These are phyloP conservation scores for Carollia perspicillata DNA, from an alignment of 2,113 vertebrate genomes.

Conservation along the genomic window DNA sequence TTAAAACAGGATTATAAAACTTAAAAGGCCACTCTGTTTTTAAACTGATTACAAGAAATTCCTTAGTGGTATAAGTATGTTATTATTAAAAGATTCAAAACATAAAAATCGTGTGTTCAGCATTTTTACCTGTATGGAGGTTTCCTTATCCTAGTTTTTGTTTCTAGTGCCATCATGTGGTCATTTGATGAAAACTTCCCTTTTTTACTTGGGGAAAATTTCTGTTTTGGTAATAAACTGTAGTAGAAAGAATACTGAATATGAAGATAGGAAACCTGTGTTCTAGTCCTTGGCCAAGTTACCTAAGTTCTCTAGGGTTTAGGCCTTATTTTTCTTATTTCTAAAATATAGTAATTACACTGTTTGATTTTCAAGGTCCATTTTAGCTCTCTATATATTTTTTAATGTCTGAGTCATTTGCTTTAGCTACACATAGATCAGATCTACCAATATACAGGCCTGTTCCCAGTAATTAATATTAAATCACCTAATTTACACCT, in stretches of 20 bases:
- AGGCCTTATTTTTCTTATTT: not conserved
- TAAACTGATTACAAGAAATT: not conserved
- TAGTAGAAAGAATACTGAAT: not conserved
- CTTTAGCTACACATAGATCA: not conserved
- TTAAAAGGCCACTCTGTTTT: conserved; percentile 11
- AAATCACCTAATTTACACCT: not conserved
- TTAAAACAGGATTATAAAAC: not conserved
- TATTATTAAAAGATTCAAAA: not conserved
- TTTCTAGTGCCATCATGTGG: conserved; percentile 81
- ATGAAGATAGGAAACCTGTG: not conserved
- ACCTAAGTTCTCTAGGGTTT: not conserved
- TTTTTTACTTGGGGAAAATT: conserved; percentile 50
- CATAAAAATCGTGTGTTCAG: not conserved
- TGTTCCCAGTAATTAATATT: not conserved
- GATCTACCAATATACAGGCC: not conserved
- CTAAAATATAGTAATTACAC: not conserved
- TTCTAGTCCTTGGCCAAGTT: not conserved
- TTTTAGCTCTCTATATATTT: not conserved
- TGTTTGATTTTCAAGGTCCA: not conserved
- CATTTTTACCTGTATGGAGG: not conserved
- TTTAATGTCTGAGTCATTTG: not conserved
- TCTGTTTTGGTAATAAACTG: not conserved
- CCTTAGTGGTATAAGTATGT: not conserved
- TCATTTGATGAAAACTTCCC: conserved; percentile 41
- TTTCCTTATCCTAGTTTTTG: conserved; percentile 5